phyloP scores from a whole-genome alignment of 53 echinoderm and acorn worm genomes.

The Patiria pectinifera region DNA sequence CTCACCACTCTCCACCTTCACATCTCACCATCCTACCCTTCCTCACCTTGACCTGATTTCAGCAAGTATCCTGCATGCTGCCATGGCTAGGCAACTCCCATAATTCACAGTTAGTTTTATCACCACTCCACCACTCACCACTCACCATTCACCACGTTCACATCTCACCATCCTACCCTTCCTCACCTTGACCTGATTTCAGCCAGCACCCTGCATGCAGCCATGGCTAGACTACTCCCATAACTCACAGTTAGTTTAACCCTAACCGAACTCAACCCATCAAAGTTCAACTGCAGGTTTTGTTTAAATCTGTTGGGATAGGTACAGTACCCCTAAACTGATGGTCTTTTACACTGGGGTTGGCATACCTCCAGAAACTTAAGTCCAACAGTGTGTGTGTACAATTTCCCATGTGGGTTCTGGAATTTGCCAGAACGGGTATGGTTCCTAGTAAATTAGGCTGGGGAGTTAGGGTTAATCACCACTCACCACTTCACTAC shows the following conservation, averaged over 20 bases:
- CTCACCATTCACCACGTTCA: neutral
- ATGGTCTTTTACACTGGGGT: no score
- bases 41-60: constrained; percentile 87
- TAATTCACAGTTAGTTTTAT: constrained; percentile 33
- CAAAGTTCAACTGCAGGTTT: neutral
- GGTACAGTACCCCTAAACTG: no score
- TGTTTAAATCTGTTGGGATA: no score
- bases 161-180: neutral
- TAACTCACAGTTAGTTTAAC: constrained; percentile 61
- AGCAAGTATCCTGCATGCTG: constrained; percentile 82
- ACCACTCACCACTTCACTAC: neutral
- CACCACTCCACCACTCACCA: neutral
- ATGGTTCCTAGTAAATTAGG: no score
- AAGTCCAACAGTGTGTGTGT: no score
- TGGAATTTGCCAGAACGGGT: no score
- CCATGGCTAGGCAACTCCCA: constrained; percentile 84
- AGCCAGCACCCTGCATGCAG: constrained; percentile 83
- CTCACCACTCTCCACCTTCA: neutral
- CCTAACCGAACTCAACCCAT: no score
- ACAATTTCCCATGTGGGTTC: no score
- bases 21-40: neutral
- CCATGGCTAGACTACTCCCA: constrained; percentile 85
- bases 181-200: constrained; percentile 87
- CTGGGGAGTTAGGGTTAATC: no score
- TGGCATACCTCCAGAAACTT: no score